Conservation (phyloP, 2,797 vertebrate genomes). For the Trichosurus vulpecula region DNA sequence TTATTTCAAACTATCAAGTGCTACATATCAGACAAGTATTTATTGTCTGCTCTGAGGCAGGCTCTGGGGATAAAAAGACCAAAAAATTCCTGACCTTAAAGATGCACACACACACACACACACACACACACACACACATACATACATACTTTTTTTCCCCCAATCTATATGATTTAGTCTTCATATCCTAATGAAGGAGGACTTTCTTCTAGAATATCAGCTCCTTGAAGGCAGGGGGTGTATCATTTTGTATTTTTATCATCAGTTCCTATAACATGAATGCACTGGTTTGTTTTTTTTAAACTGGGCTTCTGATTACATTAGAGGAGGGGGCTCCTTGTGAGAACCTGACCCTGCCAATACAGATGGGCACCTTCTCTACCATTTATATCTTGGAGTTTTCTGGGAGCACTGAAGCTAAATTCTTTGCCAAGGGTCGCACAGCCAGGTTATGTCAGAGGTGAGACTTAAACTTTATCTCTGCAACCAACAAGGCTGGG, state of each 20-base stretch:
- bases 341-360: not conserved
- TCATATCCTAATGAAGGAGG: not conserved
- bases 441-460: not conserved
- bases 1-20: not conserved
- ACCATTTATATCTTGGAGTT: not conserved
- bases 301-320: not conserved
- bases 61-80: not conserved
- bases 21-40: not conserved
- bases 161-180: not conserved
- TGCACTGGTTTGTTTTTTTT: not conserved
- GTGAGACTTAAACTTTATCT: not conserved
- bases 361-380: not conserved
- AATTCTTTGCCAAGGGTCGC: not conserved
- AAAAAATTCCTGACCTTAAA: not conserved
- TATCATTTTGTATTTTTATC: not conserved
- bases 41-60: not conserved
- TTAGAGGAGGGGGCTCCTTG: not conserved
- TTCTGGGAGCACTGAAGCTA: not conserved
- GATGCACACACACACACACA: not conserved
- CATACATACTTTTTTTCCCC: not conserved
- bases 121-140: not conserved
- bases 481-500: not conserved
- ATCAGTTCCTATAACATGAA: not conserved
- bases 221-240: not conserved
- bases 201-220: not conserved